Percentiles rank a stretch among this genome's conserved stretches.
phyloP scores from a whole-genome alignment of 1,140 invertebrate species.

The Dendroctonus valens region DNA sequence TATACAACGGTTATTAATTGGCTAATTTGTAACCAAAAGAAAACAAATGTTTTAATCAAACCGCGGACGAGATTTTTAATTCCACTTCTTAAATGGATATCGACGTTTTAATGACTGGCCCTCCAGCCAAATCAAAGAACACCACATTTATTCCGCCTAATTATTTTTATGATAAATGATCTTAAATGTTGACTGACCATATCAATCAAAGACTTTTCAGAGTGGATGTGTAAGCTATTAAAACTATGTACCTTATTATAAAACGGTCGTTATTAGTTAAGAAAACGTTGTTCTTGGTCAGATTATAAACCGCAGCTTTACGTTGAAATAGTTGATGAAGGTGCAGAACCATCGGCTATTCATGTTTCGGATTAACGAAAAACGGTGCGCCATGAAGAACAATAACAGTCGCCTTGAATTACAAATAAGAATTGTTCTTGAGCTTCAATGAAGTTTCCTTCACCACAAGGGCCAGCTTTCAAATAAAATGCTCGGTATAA shows the following conservation, averaged over 20 bases:
- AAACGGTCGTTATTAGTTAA: slow-evolving; percentile 27
- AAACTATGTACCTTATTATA: slow-evolving; percentile 30
- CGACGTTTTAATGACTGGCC: slow-evolving; percentile 27
- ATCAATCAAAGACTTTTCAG: slow-evolving; percentile 28
- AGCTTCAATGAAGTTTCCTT: no score
- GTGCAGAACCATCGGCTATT: no score
- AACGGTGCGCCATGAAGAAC: no score
- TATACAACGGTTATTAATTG: slow-evolving; percentile 24
- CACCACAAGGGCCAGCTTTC: no score
- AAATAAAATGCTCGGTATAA: neutral
- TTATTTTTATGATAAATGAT: slow-evolving; percentile 35
- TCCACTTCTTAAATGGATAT: slow-evolving; percentile 19
- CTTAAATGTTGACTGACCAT: slow-evolving; percentile 23
- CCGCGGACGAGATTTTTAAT: slow-evolving; percentile 20
- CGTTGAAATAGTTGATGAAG: no score
- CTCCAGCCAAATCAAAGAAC: slow-evolving; percentile 22
- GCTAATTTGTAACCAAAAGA: slow-evolving; percentile 25
- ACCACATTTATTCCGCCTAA: slow-evolving; percentile 28
- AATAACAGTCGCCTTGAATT: no score
- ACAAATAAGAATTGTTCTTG: no score
- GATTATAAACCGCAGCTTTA: slow-evolving; percentile 7
- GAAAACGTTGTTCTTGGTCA: slow-evolving; percentile 9
- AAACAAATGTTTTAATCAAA: slow-evolving; percentile 28
- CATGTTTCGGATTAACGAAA: no score
- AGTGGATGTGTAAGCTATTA: slow-evolving; percentile 22